A percentile compares a stretch with the other conserved stretches of the same genome.
phyloP scores from a whole-genome alignment of 23 tunicate species.

The Pegea sp. region DNA sequence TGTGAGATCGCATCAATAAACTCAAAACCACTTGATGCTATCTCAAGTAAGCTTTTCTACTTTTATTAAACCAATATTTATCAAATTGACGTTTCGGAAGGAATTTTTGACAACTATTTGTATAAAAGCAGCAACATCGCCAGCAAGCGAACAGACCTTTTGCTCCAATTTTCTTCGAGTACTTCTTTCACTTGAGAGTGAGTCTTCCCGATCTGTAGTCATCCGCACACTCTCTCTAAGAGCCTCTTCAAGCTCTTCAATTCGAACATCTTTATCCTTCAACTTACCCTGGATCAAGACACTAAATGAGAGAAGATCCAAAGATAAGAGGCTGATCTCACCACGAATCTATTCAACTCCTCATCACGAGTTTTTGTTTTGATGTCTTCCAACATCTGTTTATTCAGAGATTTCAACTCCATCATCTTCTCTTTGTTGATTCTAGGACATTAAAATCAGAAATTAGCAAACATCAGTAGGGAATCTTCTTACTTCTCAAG shows the following conservation, averaged over 20 bases:
- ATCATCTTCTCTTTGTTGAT: constrained; percentile 8
- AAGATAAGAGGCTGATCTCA: constrained; percentile 4
- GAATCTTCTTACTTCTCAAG: constrained; percentile 44
- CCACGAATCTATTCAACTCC: constrained; percentile 41
- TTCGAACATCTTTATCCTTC: constrained; percentile 30
- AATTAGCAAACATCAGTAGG: neutral
- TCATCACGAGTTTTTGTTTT: constrained; percentile 48
- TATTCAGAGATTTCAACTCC: constrained; percentile 34
- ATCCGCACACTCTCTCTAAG: constrained; percentile 68
- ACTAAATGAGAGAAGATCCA: neutral
- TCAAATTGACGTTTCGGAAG: neutral
- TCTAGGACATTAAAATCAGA: neutral
- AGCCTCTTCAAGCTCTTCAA: constrained; percentile 82
- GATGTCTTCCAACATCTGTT: constrained; percentile 47
- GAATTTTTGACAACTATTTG: neutral
- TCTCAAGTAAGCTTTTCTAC: constrained; percentile 1
- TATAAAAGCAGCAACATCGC: neutral
- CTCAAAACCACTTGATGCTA: too few relatives aligned
- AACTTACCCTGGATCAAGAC: constrained; percentile 16
- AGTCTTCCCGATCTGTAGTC: constrained; percentile 70
- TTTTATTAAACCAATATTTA: neutral
- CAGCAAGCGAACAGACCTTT: constrained; percentile 10
- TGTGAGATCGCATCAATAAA: too few relatives aligned
- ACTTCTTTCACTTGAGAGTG: constrained; percentile 31
- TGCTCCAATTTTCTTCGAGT: constrained; percentile 16